phyloP scores from a whole-genome alignment of 2,888 invertebrate species.

The Liodrosophila aerea region DNA sequence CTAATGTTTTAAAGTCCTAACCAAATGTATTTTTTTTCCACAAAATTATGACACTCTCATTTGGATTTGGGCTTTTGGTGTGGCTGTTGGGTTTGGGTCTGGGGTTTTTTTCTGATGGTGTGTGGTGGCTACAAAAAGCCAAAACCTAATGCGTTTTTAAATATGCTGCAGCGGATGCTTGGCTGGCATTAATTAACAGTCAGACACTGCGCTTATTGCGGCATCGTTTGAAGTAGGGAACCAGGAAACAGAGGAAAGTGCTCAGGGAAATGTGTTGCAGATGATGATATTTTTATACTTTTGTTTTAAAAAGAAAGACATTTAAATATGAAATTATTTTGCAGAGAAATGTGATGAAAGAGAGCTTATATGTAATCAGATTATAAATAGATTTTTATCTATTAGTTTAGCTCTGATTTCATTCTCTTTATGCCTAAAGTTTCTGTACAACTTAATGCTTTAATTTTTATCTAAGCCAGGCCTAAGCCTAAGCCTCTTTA shows the following conservation, averaged over 20 bases:
- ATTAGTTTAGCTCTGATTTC: too few relatives aligned
- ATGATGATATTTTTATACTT: too few relatives aligned
- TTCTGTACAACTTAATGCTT: too few relatives aligned
- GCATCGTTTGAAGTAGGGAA: neutral
- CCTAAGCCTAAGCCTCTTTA: too few relatives aligned
- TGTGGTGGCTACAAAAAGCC: constrained; percentile 38
- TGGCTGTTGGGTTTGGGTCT: too few relatives aligned
- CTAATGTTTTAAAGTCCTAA: constrained; percentile 41
- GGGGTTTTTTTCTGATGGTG: neutral
- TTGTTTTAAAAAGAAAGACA: too few relatives aligned
- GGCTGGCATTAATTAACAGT: constrained; percentile 68
- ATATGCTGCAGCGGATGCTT: constrained; percentile 69
- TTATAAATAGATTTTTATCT: too few relatives aligned
- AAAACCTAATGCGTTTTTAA: constrained; percentile 72
- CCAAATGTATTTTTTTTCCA: constrained; percentile 31
- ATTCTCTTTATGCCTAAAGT: too few relatives aligned
- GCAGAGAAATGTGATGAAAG: too few relatives aligned
- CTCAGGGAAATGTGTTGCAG: constrained; percentile 12
- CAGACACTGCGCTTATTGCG: constrained; percentile 28
- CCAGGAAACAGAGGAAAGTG: neutral
- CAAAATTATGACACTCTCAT: constrained; percentile 39
- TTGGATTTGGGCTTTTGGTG: constrained; percentile 6
- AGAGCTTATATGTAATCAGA: too few relatives aligned
- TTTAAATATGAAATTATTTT: too few relatives aligned
- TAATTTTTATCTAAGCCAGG: too few relatives aligned